Evolutionary conservation across 2,113 vertebrate species (phyloP), one percentile per base, ranked within the genome.

Genomic region (Anarhynchus alexandrinus): DNA sequence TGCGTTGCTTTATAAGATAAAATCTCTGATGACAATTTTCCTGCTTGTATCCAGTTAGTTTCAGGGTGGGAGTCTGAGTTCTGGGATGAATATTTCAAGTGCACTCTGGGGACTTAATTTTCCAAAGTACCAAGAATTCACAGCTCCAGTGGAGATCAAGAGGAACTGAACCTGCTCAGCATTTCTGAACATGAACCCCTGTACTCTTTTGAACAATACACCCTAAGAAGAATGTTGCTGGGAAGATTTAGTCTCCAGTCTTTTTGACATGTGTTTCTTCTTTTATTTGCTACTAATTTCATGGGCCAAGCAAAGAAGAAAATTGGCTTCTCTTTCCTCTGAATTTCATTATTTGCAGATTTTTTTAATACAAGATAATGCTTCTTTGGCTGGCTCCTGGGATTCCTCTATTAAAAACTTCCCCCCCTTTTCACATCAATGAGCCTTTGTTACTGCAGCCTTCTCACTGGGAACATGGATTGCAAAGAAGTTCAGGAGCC

Each of bases 281-380:
- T 95, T 95, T 82, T 94, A 95, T 90, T 95, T 93, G 91, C 58
- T 87, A 91, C 74, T 95, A 92, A 88, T 93, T 96, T 86, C 66
- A n/a, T 47, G 58, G 58, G 87, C 93, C 87, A 96, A 88, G 82
- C 70, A 96, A 96, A 93, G 66, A 93, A 91, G 62, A 93, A 96
- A 94, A 93, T 88, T 94, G 86, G 86, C 92, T 96, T 95, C 65
- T 92, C 62, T 95, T 81, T 93, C 84, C 62, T 70, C 89, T 91
- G 87, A 97, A 95, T 97, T 96, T 96, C 94, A 97, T 97, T 96
- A 97, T 96, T 97, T 95, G 81, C 94, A 96, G 95, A 95, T 96
- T 96, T 97, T 97, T 97, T 94, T 16, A 96, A 96, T 94, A 87
- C 86, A 95, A 94, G 92, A 97, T 96, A 96, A 97, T 96, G 80